A percentile compares a stretch with the other conserved stretches of the same genome.
Conservation (phyloP, 2,888 invertebrate species). For the Euphydryas editha region DNA sequence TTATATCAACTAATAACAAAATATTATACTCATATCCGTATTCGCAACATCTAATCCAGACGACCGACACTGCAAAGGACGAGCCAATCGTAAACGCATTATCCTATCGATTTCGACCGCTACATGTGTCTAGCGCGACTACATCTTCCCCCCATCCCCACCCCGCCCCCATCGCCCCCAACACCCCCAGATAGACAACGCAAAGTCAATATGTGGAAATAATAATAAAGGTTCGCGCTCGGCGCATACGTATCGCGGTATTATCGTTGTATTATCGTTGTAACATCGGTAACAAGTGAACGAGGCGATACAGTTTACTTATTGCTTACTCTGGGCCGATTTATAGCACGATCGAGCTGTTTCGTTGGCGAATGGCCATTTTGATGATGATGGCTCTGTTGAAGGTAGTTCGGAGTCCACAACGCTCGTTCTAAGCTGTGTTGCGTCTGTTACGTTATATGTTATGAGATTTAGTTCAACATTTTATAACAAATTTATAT, state of each 20-base stretch:
- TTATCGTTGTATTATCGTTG: slow-evolving; percentile 67
- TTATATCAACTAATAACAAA: too few species aligned
- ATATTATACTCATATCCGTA: slow-evolving; percentile 25
- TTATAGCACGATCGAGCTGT: slow-evolving; percentile 44
- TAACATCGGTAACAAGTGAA: slow-evolving; percentile 55
- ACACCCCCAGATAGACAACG: slow-evolving; percentile 62
- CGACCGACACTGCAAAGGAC: slow-evolving; percentile 39
- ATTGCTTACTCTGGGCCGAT: slow-evolving; percentile 55
- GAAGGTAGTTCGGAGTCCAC: slow-evolving; percentile 14
- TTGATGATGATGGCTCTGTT: slow-evolving; percentile 15
- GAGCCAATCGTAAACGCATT: slow-evolving; percentile 71
- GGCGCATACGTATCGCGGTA: slow-evolving; percentile 73
- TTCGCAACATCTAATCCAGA: slow-evolving; percentile 36
- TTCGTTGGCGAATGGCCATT: slow-evolving; percentile 22
- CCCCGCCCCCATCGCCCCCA: slow-evolving; percentile 31
- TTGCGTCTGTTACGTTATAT: slow-evolving; percentile 6
- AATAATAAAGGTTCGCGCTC: slow-evolving; percentile 76
- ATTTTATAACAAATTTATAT: not conserved
- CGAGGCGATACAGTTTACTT: slow-evolving; percentile 49
- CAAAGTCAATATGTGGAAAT: slow-evolving; percentile 81
- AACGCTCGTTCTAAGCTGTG: too few species aligned
- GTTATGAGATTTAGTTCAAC: not conserved
- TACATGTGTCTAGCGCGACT: slow-evolving; percentile 68
- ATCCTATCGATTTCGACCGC: slow-evolving; percentile 67
- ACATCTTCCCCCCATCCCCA: slow-evolving; percentile 49